Base-by-base conservation (phyloP, 1,140 invertebrate species). In the Whitmania pigra region DNA sequence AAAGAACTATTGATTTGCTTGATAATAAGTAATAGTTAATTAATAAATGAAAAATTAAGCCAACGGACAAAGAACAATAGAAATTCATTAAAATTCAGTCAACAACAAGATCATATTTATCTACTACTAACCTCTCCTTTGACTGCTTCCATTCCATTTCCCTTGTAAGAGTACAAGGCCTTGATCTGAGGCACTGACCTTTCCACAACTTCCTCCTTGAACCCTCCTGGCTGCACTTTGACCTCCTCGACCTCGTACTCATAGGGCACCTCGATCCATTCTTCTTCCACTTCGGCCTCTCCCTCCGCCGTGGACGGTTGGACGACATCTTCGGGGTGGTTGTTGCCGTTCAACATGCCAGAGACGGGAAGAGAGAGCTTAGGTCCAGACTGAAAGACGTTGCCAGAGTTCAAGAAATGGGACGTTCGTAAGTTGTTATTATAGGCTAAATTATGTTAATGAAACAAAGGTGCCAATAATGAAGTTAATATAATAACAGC, bases 61-160 rank as follows among this genome's bases (percentile, higher is more conserved):
- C 31, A 36, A 36, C 6, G 6, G 31, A 6, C 31, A 36, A 36
- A n/a, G n/a, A 53, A 20, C 17, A 49, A 25, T 63, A 70, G n/a
- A 55, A 22, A 69, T 49, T 68, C 11, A 60, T 31, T 20, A 74
- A 68, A 13, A 71, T n/a, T n/a, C n/a, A n/a, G n/a, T n/a, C n/a
- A n/a, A n/a, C n/a, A 69, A 53, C 66, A n/a, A 74, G 9, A 49
- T 4, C 43, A 49, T 13, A n/a, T 40, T 27, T 17, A n/a, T n/a
- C n/a, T n/a, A n/a, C 22, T 11, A 74, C 80, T 80, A 76, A 90
- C 88, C 83, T 95, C 93, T 72, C 91, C 92, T 83, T 97, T 97
- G 6, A 84, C 84, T 86, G 96, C 92, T 29, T 88, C 86, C 84
- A 97, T 92, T n/a, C 92, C 93, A 78, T 96, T 91, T 0, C 93